Percentiles rank a stretch among this genome's conserved stretches.
phyloP scores from a whole-genome alignment of 2,797 vertebrate genomes.

The Megalops cyprinoides region DNA sequence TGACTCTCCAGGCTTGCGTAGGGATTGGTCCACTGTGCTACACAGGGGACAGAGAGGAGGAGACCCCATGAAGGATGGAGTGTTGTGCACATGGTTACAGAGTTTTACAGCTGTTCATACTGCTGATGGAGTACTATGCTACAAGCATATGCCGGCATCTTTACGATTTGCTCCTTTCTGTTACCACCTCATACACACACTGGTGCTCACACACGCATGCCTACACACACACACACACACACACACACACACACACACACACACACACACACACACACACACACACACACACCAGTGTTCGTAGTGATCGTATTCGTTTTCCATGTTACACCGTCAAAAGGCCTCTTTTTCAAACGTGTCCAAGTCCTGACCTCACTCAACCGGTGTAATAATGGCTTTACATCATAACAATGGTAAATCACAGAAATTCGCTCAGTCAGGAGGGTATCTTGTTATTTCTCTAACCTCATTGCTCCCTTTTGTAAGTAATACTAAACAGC shows the following conservation, averaged over 20 bases:
- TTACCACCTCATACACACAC: neutral
- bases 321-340: too few species aligned
- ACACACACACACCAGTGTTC: neutral
- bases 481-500: slow-evolving; percentile 51
- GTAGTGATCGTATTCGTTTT: neutral
- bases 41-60: too few species aligned
- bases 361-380: slow-evolving; percentile 26
- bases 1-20: too few species aligned
- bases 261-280: neutral
- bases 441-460: slow-evolving; percentile 62
- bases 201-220: slow-evolving; percentile 3
- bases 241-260: neutral
- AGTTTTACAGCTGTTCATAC: too few species aligned
- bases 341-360: slow-evolving; percentile 5
- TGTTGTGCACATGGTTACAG: too few species aligned
- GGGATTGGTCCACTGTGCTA: too few species aligned
- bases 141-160: too few species aligned
- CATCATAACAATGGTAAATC: slow-evolving; percentile 36
- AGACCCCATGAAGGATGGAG: too few species aligned
- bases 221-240: neutral
- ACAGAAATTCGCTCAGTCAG: slow-evolving; percentile 34
- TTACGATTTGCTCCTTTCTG: too few species aligned
- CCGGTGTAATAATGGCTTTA: slow-evolving; percentile 35
- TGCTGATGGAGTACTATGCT: too few species aligned
- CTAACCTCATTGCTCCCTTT: slow-evolving; percentile 54